Conservation (phyloP, 2,888 invertebrate genomes). For the Cyrtodaria siliqua region DNA sequence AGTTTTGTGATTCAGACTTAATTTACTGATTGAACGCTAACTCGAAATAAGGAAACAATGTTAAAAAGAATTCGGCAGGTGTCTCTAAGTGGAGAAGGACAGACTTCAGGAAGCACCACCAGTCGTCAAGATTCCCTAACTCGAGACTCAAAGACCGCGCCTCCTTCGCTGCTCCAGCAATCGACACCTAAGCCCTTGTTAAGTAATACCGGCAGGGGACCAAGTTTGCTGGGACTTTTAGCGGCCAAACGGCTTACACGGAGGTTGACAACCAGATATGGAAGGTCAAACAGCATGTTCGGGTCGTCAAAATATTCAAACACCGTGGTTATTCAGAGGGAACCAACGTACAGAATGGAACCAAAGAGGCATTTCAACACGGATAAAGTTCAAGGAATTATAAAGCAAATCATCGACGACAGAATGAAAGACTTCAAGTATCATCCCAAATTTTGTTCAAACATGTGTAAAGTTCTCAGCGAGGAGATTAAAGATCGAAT, state of each 20-base stretch:
- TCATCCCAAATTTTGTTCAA: conserved; percentile 64
- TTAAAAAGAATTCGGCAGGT: conserved; percentile 29
- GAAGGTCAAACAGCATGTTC: conserved; percentile 53
- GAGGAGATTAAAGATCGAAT: conserved; percentile 75
- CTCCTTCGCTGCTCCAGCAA: not conserved
- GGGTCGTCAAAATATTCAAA: conserved; percentile 56
- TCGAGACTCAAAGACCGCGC: no score
- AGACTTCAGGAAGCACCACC: no score
- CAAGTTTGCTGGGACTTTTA: conserved; percentile 57
- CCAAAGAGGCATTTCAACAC: conserved; percentile 66
- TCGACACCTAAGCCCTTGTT: conserved; percentile 37
- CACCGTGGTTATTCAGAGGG: conserved; percentile 46
- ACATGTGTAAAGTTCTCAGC: conserved; percentile 67
- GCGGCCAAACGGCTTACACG: conserved; percentile 62
- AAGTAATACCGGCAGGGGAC: conserved; percentile 49
- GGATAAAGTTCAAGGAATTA: conserved; percentile 56
- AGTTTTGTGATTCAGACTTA: no score
- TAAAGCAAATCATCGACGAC: conserved; percentile 58
- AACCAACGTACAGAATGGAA: conserved; percentile 75
- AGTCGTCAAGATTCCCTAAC: no score
- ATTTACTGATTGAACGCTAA: no score
- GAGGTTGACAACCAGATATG: conserved; percentile 47
- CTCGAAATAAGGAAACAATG: no score
- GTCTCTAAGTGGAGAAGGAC: conserved; percentile 3
- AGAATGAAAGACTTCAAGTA: conserved; percentile 69